Percentiles rank a stretch among this genome's conserved stretches.
phyloP scores from a whole-genome alignment of 2,113 vertebrate species.

The Naja naja region DNA sequence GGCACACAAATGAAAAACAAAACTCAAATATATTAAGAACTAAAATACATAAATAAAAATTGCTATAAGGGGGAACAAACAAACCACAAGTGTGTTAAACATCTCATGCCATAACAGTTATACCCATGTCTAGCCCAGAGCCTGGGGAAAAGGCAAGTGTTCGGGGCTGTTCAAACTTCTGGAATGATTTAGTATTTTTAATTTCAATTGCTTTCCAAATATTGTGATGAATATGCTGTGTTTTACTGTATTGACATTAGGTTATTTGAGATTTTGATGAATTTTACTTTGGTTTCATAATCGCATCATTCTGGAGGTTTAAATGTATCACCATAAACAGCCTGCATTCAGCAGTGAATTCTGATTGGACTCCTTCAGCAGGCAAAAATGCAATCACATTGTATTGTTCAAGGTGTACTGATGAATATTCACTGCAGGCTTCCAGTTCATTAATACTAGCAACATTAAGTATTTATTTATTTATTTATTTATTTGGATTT shows the following conservation, averaged over 20 bases:
- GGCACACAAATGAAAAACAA: background rate
- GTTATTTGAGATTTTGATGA: background rate
- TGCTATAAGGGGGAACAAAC: background rate
- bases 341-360: background rate
- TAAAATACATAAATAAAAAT: background rate
- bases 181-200: background rate
- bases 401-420: background rate
- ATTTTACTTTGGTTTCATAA: background rate
- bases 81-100: background rate
- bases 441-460: background rate
- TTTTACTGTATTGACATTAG: accelerated
- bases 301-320: background rate
- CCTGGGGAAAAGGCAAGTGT: background rate
- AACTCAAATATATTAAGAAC: background rate
- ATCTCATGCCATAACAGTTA: background rate
- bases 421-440: background rate
- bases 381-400: background rate
- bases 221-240: background rate
- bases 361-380: background rate
- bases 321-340: background rate
- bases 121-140: background rate
- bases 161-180: background rate
- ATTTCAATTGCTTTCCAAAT: conserved; percentile 8
- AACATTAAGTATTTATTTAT: no score
- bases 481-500: no score